Base-by-base conservation (phyloP, 1,140 invertebrate species). In the Thaumetopoea pityocampa region DNA sequence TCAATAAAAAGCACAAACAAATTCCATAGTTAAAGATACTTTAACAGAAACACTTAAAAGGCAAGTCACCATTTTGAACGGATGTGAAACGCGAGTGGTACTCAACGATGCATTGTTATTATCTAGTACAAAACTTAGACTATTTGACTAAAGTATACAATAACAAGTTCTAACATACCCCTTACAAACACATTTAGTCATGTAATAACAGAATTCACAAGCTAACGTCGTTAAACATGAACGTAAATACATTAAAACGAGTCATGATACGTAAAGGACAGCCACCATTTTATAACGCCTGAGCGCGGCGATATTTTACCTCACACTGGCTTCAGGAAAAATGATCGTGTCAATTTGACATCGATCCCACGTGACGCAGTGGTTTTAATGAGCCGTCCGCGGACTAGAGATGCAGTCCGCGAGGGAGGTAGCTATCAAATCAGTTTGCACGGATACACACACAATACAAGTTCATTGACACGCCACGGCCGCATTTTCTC, bases 51-150 rank as follows among this genome's bases (percentile, higher is more conserved):
- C 30, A 66, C 41, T 48, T 60, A 76, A 78, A 79, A 69, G 63
- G 68, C 72, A 86, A 87, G 87, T 79, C 87, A 88, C 87, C 87
- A 88, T 88, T 88, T 88, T 88, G 87, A 88, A 71, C 83, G 83
- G 80, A 85, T 82, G 77, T 38, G 36, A 38, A 38, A 28, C 32
- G 37, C 79, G 68, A 79, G 65, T 69, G 64, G 67, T 66, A 73
- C 62, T 78, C 60, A 79, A 82, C 78, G 74, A 81, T 72, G 73
- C 78, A 69, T 73, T 78, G 64, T 72, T n/a, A 62, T 70, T 69
- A 70, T 62, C 44, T 62, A 58, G 35, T 49, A 29, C 46, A 43
- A 40, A 57, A 23, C 11, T 49, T n/a, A n/a, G n/a, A n/a, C n/a
- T n/a, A n/a, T n/a, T n/a, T n/a, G n/a, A n/a, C n/a, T n/a, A 51